Evolutionary conservation across 2,888 invertebrate species (phyloP), one percentile per base, ranked within the genome.

Genomic region (Ophioninae sp.): DNA sequence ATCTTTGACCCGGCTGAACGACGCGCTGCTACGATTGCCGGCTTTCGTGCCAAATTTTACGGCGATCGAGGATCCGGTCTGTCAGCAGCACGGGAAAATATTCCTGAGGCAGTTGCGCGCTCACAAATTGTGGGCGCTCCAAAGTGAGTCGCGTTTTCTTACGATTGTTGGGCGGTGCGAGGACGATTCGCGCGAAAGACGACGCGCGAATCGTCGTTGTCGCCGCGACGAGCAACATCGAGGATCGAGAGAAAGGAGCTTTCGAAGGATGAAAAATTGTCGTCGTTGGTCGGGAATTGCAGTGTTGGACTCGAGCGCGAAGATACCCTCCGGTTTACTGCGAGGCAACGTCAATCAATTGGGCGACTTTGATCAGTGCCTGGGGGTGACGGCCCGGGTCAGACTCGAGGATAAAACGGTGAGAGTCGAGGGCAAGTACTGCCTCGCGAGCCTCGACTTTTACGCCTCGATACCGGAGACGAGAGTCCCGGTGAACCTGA

Each of bases 221-320:
- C n/a, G n/a, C n/a, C n/a, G n/a, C n/a, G n/a, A n/a, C n/a, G n/a
- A n/a, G n/a, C n/a, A n/a, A n/a, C n/a, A n/a, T n/a, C n/a, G n/a
- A n/a, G n/a, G n/a, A n/a, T n/a, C n/a, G n/a, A n/a, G n/a, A n/a
- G 13, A 74, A 59, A 30, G n/a, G 56, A 68, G 78, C 6, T 62
- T 81, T 80, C 68, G 77, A 85, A 82, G 74, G 61, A 44, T 69
- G 77, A 68, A 73, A 75, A 75, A 84, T 84, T 85, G n/a, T n/a
- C n/a, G 79, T 89, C 91, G 83, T 76, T 64, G 84, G 84, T 77
- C 73, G 61, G 84, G 56, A 62, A 92, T 93, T 94, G 90, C 93
- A 96, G 96, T 96, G 96, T 93, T 96, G 89, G 96, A 96, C 91
- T 94, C 96, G 44, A 95, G 95, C 50, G 96, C 95, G n/a, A 96